phyloP scores from a whole-genome alignment of 2,113 vertebrate genomes.

The Drymodes brunneopygia region DNA sequence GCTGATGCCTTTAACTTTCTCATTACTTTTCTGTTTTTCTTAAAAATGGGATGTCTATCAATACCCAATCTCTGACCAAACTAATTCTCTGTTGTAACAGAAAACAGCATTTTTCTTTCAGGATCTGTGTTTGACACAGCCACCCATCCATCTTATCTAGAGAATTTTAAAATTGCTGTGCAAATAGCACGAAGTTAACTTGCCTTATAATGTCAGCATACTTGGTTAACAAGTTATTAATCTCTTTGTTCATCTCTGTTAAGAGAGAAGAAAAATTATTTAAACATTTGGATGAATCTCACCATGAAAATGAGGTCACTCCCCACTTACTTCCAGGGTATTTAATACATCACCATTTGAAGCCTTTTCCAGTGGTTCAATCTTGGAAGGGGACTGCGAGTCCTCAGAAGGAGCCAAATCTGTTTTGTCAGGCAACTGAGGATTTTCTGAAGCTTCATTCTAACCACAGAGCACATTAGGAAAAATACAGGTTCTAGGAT shows the following conservation, averaged over 20 bases:
- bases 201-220: conserved; percentile 74
- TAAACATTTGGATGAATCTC: not conserved
- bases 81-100: not conserved
- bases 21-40: not conserved
- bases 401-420: conserved; percentile 39
- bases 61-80: not conserved
- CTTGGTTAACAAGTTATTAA: conserved; percentile 63
- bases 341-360: conserved; percentile 67
- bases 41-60: not conserved
- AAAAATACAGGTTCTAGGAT: not conserved
- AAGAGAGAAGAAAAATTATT: not conserved
- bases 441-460: conserved; percentile 57
- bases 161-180: not conserved
- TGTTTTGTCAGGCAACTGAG: conserved; percentile 44
- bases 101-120: not conserved
- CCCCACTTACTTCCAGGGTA: not conserved
- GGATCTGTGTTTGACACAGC: not conserved
- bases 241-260: conserved; percentile 72
- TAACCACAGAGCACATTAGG: conserved; percentile 38
- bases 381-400: not conserved
- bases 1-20: not conserved
- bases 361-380: conserved; percentile 61
- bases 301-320: not conserved
- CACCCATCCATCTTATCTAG: not conserved
- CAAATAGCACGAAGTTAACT: conserved; percentile 1